Percentiles rank a stretch among this genome's conserved stretches.
phyloP scores from a whole-genome alignment of 2,113 vertebrate species.

The Paratilapia polleni region DNA sequence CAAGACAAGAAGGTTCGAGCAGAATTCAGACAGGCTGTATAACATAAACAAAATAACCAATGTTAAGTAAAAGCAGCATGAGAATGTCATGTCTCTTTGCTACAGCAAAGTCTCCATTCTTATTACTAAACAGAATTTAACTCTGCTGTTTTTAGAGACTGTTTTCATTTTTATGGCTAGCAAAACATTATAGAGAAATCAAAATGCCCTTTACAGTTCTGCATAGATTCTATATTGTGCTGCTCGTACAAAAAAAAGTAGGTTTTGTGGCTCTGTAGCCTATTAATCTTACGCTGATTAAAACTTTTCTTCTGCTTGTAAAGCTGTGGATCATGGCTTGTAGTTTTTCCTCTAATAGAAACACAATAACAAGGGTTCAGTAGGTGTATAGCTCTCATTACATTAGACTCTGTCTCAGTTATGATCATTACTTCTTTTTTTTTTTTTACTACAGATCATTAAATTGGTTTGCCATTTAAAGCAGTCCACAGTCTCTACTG shows the following conservation, averaged over 20 bases:
- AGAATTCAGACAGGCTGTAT: too few relatives aligned
- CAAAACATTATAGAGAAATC: background rate
- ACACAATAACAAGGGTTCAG: slow-evolving; percentile 16
- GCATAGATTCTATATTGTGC: background rate
- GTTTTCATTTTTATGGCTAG: background rate
- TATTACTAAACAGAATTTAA: background rate
- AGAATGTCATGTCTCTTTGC: background rate
- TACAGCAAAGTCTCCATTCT: background rate
- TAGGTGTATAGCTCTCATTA: slow-evolving; percentile 14
- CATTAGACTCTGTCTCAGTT: slow-evolving; percentile 16
- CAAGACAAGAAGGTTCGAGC: too few relatives aligned
- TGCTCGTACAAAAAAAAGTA: background rate
- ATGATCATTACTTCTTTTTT: slow-evolving; percentile 31
- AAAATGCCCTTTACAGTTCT: background rate
- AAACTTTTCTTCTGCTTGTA: background rate
- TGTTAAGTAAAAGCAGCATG: too few relatives aligned
- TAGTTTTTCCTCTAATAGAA: background rate
- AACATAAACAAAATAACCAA: too few relatives aligned
- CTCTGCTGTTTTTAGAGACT: background rate
- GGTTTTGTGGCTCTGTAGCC: background rate
- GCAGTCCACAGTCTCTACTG: slow-evolving; percentile 38
- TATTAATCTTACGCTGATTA: background rate
- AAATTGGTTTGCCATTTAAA: slow-evolving; percentile 63
- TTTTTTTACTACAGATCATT: slow-evolving; percentile 50
- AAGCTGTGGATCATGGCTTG: background rate